These are phyloP conservation scores for Platorchestia sp. DNA, from an alignment of 1,140 invertebrate species.

Conservation along the genomic window DNA sequence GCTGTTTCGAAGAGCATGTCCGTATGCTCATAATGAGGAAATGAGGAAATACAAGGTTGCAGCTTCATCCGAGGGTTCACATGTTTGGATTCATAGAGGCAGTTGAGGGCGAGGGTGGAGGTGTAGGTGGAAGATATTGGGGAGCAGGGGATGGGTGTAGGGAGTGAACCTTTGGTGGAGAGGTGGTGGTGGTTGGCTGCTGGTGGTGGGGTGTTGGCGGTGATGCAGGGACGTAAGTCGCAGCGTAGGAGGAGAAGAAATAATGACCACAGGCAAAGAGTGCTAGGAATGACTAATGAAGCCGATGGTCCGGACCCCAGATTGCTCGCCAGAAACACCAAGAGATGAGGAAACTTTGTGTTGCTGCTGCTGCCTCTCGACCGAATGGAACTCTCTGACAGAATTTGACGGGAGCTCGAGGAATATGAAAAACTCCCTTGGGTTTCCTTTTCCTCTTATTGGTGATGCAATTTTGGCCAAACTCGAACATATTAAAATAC, in stretches of 20 bases:
- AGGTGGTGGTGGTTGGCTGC: background rate
- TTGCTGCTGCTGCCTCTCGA: background rate
- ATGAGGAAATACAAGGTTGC: too few relatives aligned
- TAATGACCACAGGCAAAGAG: slow-evolving; percentile 55
- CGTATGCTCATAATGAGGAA: background rate
- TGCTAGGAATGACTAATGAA: slow-evolving; percentile 52
- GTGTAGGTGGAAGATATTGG: background rate
- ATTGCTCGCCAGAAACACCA: slow-evolving; percentile 30
- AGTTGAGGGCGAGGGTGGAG: background rate
- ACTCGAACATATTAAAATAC: background rate
- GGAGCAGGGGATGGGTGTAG: background rate
- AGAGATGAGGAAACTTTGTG: slow-evolving; percentile 42
- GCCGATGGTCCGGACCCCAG: slow-evolving; percentile 14
- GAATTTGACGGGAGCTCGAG: background rate
- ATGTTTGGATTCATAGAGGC: background rate
- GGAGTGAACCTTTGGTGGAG: background rate
- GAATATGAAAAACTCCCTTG: background rate
- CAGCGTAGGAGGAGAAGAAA: slow-evolving; percentile 42
- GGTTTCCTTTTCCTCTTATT: background rate
- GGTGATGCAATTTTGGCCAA: background rate
- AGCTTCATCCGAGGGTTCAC: background rate
- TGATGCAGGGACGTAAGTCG: background rate
- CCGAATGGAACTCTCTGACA: background rate
- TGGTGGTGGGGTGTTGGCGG: background rate
- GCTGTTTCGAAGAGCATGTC: background rate